These are phyloP conservation scores for Microcebus jonahi DNA, from an alignment of 2,113 vertebrate genomes.

Conservation along the genomic window DNA sequence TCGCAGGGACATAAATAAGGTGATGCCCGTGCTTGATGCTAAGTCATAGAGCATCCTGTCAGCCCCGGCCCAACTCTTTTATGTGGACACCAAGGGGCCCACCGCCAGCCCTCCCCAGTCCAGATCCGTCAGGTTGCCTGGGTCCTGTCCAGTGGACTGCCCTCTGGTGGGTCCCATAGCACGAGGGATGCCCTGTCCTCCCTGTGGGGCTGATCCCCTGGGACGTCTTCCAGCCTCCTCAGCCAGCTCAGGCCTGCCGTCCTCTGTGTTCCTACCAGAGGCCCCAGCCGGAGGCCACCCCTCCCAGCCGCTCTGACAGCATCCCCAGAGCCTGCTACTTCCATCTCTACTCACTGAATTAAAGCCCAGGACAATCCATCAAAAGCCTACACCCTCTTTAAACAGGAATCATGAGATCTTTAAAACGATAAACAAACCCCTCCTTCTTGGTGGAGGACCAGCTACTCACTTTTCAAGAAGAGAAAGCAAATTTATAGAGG, in stretches of 20 bases:
- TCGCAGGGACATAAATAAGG: not conserved
- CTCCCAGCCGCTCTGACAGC: not conserved
- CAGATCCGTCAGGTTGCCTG: not conserved
- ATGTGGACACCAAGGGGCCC: not conserved
- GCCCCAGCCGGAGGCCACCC: not conserved
- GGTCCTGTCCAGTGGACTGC: not conserved
- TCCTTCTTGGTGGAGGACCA: slow-evolving; percentile 25
- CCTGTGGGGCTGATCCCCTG: not conserved
- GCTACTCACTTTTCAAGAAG: slow-evolving; percentile 20
- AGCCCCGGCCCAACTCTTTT: not conserved
- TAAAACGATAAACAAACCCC: slow-evolving; percentile 61
- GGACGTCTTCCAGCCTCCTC: not conserved
- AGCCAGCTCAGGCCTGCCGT: not conserved
- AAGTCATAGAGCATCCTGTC: not conserved
- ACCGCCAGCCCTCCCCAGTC: not conserved
- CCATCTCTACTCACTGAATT: not conserved
- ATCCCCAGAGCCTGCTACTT: not conserved
- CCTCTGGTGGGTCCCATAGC: not conserved
- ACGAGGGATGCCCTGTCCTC: not conserved
- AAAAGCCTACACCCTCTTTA: slow-evolving; percentile 42
- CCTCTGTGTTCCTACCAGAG: not conserved
- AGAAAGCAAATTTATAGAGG: slow-evolving; percentile 48
- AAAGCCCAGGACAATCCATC: slow-evolving; percentile 27
- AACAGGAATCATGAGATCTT: slow-evolving; percentile 48
- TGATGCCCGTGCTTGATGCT: not conserved